Evolutionary conservation across 2,113 vertebrate species (phyloP).

Genomic region (Riparia riparia): DNA sequence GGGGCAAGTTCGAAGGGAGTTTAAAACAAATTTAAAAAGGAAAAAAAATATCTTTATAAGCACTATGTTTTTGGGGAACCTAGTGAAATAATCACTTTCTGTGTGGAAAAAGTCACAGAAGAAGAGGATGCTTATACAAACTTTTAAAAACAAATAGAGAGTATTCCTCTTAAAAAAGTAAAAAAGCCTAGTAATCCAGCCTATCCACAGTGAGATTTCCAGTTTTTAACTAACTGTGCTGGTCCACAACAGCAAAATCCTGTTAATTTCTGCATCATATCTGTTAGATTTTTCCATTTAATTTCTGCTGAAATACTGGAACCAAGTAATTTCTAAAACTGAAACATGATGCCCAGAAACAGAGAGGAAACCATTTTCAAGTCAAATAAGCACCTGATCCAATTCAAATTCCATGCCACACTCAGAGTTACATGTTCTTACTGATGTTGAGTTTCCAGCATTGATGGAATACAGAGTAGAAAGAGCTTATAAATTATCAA

Average conservation of each 20-base stretch:
- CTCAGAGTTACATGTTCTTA: not conserved
- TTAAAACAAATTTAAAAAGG: not conserved
- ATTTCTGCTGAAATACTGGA: not conserved
- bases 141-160: not conserved
- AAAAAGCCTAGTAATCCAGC: not conserved
- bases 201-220: not conserved
- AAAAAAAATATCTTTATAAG: not conserved
- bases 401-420: constrained; percentile 31
- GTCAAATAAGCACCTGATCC: constrained; percentile 23
- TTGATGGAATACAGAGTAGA: not conserved
- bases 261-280: not conserved
- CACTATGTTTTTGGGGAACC: not conserved
- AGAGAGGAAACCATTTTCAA: constrained; percentile 1
- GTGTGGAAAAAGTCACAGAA: not conserved
- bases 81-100: not conserved
- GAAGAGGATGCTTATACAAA: not conserved
- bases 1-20: not conserved
- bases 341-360: not conserved
- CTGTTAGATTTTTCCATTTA: not conserved
- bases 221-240: not conserved
- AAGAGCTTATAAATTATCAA: not conserved
- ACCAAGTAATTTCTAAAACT: not conserved
- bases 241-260: not conserved
- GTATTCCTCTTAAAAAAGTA: not conserved
- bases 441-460: not conserved